Percentiles rank a stretch among this genome's conserved stretches.
These are phyloP conservation scores for Paracanthobrama guichenoti DNA, from an alignment of 2,113 vertebrate species.

Conservation along the genomic window DNA sequence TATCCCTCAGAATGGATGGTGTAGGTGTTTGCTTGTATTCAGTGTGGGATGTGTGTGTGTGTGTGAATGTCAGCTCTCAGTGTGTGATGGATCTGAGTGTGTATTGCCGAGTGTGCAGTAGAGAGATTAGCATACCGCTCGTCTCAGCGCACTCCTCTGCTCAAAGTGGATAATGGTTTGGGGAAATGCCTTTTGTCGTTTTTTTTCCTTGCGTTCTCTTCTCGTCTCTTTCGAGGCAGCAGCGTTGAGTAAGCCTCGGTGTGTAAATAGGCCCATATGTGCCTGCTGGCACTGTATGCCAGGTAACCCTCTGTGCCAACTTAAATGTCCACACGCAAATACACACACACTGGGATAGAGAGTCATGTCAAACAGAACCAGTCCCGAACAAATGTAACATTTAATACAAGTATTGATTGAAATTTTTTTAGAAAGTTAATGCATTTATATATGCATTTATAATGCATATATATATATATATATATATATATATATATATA, in stretches of 20 bases:
- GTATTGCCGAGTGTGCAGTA: slow-evolving; percentile 8
- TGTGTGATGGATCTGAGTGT: slow-evolving; percentile 7
- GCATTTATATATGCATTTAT: too few species aligned
- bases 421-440: neutral
- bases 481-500: too few species aligned
- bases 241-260: neutral
- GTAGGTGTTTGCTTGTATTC: slow-evolving; percentile 13
- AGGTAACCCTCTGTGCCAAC: slow-evolving; percentile 29
- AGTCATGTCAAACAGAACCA: neutral
- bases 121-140: slow-evolving; percentile 42
- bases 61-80: slow-evolving; percentile 53
- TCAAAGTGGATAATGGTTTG: slow-evolving; percentile 43
- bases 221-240: slow-evolving; percentile 27
- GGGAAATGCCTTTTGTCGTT: slow-evolving; percentile 25
- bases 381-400: neutral
- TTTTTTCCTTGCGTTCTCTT: slow-evolving; percentile 19
- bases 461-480: too few species aligned
- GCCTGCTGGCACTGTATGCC: slow-evolving; percentile 20
- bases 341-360: slow-evolving; percentile 16
- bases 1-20: slow-evolving; percentile 24
- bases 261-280: slow-evolving; percentile 28
- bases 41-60: slow-evolving; percentile 13
- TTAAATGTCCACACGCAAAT: slow-evolving; percentile 21
- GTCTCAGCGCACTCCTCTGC: slow-evolving; percentile 32
- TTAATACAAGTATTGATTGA: neutral